Evolutionary conservation across 92 coral and sea anemone genomes (phyloP).

Genomic region (Actinostola sp.): DNA sequence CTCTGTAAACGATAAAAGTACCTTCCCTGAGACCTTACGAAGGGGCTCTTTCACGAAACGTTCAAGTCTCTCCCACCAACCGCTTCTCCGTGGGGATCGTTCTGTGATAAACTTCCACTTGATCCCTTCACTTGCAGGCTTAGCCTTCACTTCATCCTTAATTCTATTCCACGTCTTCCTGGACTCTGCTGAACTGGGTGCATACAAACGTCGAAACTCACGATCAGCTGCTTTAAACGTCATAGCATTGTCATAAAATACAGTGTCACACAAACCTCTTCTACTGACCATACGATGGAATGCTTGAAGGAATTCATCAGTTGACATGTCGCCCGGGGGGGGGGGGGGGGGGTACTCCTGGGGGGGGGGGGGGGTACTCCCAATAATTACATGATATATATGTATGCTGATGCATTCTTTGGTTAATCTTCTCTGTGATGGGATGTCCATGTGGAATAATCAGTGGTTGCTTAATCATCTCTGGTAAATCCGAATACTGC

Average conservation of each 20-base stretch:
- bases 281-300: constrained; percentile 34
- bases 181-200: background rate
- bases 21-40: constrained; percentile 23
- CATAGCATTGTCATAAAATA: constrained; percentile 54
- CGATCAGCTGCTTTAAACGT: constrained; percentile 36
- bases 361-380: too few species aligned
- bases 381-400: too few species aligned
- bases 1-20: constrained; percentile 35
- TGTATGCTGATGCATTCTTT: constrained; percentile 14
- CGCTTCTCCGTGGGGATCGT: constrained; percentile 28
- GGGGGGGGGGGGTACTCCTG: too few species aligned
- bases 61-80: constrained; percentile 28
- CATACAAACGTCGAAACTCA: too few species aligned
- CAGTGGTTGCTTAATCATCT: constrained; percentile 36
- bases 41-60: constrained; percentile 25
- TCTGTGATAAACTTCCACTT: constrained; percentile 27
- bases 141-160: constrained; percentile 22
- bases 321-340: constrained; percentile 26
- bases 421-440: background rate
- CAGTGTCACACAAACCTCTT: constrained; percentile 34
- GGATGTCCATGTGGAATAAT: constrained; percentile 36
- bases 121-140: constrained; percentile 21
- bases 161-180: constrained; percentile 7
- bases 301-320: constrained; percentile 51
- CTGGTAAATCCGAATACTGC: constrained; percentile 44